Evolutionary conservation across 1,140 invertebrate species (phyloP).

Genomic region (Papilio machaon): DNA sequence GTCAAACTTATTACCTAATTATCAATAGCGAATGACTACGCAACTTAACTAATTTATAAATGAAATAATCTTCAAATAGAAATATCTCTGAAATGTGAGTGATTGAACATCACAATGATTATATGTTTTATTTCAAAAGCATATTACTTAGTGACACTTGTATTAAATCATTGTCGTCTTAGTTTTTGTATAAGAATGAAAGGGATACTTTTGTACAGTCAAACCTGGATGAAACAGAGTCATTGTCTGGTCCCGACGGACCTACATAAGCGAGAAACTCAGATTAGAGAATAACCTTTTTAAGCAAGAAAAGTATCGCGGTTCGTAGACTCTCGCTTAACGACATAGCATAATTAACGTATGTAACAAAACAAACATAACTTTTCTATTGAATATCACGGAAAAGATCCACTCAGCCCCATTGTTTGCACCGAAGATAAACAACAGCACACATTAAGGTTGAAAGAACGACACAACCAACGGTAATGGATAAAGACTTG

Average conservation of each 20-base stretch:
- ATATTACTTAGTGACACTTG: too few species aligned
- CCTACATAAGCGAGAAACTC: too few species aligned
- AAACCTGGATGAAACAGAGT: too few species aligned
- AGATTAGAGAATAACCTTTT: too few species aligned
- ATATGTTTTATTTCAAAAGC: too few species aligned
- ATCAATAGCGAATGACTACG: background rate
- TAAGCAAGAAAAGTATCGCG: too few species aligned
- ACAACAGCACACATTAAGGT: constrained; percentile 30
- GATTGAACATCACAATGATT: background rate
- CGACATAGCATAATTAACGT: background rate
- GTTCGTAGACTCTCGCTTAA: too few species aligned
- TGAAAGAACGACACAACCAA: constrained; percentile 13
- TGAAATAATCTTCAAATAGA: background rate
- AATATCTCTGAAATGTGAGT: too few species aligned
- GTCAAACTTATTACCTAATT: background rate
- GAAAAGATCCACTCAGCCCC: constrained; percentile 11
- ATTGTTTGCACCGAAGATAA: constrained; percentile 27
- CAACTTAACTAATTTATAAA: background rate
- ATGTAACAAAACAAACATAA: background rate
- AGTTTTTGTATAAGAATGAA: too few species aligned
- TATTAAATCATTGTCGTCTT: too few species aligned
- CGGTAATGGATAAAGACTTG: constrained; percentile 26
- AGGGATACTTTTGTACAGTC: too few species aligned
- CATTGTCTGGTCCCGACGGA: too few species aligned
- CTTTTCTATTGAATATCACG: constrained; percentile 22